Evolutionary conservation across 2,113 vertebrate species (phyloP).

Genomic region (Sorex araneus): DNA sequence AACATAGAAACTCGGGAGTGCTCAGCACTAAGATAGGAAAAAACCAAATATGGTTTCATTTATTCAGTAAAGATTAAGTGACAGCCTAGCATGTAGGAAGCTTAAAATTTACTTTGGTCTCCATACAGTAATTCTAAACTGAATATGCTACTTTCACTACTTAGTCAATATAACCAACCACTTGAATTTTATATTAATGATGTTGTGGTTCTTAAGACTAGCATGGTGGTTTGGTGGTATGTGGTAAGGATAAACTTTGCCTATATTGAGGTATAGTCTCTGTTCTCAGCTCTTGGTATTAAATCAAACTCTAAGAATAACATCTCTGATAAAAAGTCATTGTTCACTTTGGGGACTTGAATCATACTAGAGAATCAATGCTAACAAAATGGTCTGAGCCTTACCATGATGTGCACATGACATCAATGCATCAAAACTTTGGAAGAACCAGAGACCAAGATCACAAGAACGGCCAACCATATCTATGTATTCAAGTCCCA

Average conservation of each 20-base stretch:
- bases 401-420: background rate
- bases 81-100: background rate
- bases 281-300: background rate
- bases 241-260: background rate
- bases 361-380: background rate
- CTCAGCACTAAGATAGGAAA: background rate
- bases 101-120: background rate
- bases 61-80: background rate
- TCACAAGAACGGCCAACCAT: background rate
- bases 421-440: background rate
- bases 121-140: background rate
- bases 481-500: background rate
- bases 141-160: background rate
- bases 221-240: rapidly evolving
- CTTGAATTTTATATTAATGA: background rate
- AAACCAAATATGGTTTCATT: background rate
- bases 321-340: background rate
- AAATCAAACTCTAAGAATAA: background rate
- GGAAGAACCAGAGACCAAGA: background rate
- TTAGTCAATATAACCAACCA: background rate
- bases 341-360: background rate
- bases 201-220: background rate
- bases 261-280: background rate
- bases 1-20: background rate
- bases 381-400: background rate